Evolutionary conservation across 2,888 invertebrate genomes (phyloP).

Genomic region (Platycnemis pennipes): DNA sequence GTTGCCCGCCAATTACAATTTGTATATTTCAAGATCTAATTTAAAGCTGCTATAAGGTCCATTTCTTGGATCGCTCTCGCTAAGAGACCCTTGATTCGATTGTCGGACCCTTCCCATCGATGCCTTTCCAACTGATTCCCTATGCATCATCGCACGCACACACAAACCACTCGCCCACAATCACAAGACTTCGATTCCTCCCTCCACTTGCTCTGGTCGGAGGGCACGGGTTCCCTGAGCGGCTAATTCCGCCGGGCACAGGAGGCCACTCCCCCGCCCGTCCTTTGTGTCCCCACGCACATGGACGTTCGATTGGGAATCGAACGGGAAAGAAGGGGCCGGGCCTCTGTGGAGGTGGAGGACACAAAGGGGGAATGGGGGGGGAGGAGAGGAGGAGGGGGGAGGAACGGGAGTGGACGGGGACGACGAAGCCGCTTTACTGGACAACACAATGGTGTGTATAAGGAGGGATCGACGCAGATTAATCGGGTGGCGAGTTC

Average conservation of each 20-base stretch:
- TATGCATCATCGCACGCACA: neutral
- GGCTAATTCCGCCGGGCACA: conserved; percentile 41
- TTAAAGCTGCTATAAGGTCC: neutral
- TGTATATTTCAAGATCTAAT: no score
- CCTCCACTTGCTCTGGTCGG: neutral
- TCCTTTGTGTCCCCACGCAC: conserved; percentile 40
- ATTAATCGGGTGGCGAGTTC: conserved; percentile 46
- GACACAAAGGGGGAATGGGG: neutral
- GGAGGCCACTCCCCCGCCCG: conserved; percentile 12
- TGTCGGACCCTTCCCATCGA: neutral
- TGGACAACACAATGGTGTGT: conserved; percentile 34
- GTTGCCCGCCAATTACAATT: no score
- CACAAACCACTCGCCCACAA: neutral
- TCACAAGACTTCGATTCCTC: neutral
- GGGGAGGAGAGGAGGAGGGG: neutral
- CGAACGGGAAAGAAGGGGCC: neutral
- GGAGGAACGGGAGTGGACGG: neutral
- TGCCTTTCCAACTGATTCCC: neutral
- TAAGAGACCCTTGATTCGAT: neutral
- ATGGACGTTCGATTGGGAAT: conserved; percentile 52
- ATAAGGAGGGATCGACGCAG: conserved; percentile 62
- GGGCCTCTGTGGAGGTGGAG: neutral
- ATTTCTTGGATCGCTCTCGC: neutral
- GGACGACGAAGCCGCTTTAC: conserved; percentile 22
- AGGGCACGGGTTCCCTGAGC: conserved; percentile 21